Evolutionary conservation across 1,140 invertebrate genomes (phyloP).

Genomic region (Hetaerina americana): DNA sequence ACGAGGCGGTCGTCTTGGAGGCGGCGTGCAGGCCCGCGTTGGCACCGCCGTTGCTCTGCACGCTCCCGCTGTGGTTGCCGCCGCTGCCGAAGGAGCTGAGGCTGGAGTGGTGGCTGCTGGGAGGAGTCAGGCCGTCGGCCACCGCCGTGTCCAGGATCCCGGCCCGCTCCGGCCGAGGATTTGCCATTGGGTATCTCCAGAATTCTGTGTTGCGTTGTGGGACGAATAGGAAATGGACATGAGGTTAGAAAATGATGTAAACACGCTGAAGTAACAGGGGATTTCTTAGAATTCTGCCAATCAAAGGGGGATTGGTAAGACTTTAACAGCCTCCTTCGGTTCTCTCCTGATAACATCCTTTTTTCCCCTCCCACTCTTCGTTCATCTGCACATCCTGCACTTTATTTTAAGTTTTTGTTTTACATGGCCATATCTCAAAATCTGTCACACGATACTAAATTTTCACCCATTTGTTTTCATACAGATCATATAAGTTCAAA

Average conservation of each 20-base stretch:
- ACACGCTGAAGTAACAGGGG: background rate
- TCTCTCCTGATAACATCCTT: too few species aligned
- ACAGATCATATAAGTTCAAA: too few species aligned
- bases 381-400: too few species aligned
- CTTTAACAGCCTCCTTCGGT: too few species aligned
- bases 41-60: constrained; percentile 23
- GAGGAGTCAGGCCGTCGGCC: background rate
- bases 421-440: too few species aligned
- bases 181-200: constrained; percentile 76
- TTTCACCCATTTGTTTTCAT: too few species aligned
- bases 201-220: constrained; percentile 56
- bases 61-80: constrained; percentile 15
- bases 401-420: too few species aligned
- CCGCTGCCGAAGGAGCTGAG: constrained; percentile 48
- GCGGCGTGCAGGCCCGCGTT: constrained; percentile 4
- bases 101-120: constrained; percentile 28
- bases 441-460: too few species aligned
- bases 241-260: background rate
- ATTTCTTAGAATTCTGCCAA: too few species aligned
- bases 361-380: too few species aligned
- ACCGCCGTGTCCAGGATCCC: constrained; percentile 20
- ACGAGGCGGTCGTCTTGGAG: constrained; percentile 25
- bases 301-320: too few species aligned
- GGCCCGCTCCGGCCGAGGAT: constrained; percentile 36
- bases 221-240: constrained; percentile 3